These are phyloP conservation scores for Teinopalpus imperialis DNA, from an alignment of 2,888 invertebrate genomes.

Conservation along the genomic window DNA sequence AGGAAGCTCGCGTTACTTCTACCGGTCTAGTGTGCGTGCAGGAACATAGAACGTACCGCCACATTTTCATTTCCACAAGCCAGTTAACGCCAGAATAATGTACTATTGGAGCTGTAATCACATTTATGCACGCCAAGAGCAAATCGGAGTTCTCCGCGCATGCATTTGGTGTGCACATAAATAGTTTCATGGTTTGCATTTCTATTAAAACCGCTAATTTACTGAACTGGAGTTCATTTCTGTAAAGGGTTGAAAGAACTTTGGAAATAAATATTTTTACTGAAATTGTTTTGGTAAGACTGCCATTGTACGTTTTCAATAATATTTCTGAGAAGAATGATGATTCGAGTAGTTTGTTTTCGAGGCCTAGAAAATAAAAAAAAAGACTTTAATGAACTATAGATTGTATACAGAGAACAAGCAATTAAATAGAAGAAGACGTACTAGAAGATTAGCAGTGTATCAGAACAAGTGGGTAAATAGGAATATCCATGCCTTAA, in stretches of 20 bases:
- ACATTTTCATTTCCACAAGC: conserved; percentile 83
- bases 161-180: conserved; percentile 23
- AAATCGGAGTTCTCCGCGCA: conserved; percentile 30
- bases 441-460: too few species aligned
- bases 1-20: conserved; percentile 86
- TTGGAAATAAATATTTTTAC: conserved; percentile 41
- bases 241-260: conserved; percentile 37
- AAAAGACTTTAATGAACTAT: too few species aligned
- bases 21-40: conserved; percentile 86
- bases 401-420: too few species aligned
- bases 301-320: conserved; percentile 35
- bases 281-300: conserved; percentile 33
- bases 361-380: conserved; percentile 32
- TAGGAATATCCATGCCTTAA: too few species aligned
- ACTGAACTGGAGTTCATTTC: conserved; percentile 45
- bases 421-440: too few species aligned
- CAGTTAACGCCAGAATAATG: conserved; percentile 83
- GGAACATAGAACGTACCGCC: conserved; percentile 84
- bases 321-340: conserved; percentile 45
- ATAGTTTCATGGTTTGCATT: conserved; percentile 21
- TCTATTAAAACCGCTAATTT: conserved; percentile 38
- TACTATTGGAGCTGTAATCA: conserved; percentile 33
- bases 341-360: conserved; percentile 39
- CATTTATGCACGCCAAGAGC: conserved; percentile 35
- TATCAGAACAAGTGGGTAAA: too few species aligned